phyloP scores from a whole-genome alignment of 2,888 invertebrate genomes.

The Agonopterix heracliana region DNA sequence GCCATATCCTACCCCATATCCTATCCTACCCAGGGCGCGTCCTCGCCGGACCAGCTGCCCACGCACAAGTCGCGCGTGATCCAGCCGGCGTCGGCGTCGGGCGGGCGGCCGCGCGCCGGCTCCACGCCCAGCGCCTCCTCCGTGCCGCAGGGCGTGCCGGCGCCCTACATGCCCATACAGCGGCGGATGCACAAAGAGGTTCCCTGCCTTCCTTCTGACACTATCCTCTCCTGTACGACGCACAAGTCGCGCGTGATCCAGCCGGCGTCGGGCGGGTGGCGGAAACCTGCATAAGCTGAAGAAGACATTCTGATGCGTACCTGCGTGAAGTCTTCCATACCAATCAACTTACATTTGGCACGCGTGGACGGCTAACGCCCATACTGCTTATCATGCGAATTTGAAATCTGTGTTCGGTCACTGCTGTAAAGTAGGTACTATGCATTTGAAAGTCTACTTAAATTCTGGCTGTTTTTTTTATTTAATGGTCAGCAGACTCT shows the following conservation, averaged over 20 bases:
- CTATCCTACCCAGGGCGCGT: too few species aligned
- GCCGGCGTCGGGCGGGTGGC: slow-evolving; percentile 45
- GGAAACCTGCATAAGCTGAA: slow-evolving; percentile 49
- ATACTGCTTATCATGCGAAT: too few species aligned
- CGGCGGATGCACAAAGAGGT: slow-evolving; percentile 55
- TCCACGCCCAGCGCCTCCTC: slow-evolving; percentile 57
- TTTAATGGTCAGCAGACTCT: too few species aligned
- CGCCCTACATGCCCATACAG: slow-evolving; percentile 32
- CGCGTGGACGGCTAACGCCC: slow-evolving; percentile 54
- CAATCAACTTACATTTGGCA: too few species aligned
- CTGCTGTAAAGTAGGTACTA: too few species aligned
- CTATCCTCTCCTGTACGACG: not conserved
- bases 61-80: not conserved
- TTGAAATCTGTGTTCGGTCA: too few species aligned
- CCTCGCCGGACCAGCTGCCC: too few species aligned
- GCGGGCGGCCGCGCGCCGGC: slow-evolving; percentile 50
- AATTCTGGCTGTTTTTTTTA: too few species aligned
- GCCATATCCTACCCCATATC: too few species aligned
- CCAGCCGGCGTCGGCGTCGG: slow-evolving; percentile 43
- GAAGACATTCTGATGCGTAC: too few species aligned
- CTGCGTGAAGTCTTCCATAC: too few species aligned
- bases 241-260: slow-evolving; percentile 13
- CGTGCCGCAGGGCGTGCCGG: slow-evolving; percentile 35
- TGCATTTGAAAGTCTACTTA: too few species aligned
- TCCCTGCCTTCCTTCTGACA: slow-evolving; percentile 10